Evolutionary conservation across 2,797 vertebrate genomes (phyloP).

Genomic region (Malacoctenus gilli): DNA sequence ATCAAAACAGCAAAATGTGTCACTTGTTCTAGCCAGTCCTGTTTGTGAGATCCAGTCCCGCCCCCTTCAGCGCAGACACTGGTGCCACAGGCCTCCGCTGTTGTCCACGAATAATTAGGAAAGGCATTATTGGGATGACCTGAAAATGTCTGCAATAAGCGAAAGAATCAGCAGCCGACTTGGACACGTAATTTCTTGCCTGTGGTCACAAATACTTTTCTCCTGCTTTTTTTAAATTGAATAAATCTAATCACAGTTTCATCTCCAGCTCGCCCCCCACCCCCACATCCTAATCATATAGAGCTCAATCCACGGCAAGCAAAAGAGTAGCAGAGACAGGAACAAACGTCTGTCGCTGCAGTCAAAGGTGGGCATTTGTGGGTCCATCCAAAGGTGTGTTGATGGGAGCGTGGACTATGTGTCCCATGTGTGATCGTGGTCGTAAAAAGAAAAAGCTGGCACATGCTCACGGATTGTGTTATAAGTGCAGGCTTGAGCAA

Average conservation of each 20-base stretch:
- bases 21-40: too few species aligned
- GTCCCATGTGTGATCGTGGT: conserved; percentile 9
- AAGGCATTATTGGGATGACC: background rate
- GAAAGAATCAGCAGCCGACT: too few species aligned
- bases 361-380: too few species aligned
- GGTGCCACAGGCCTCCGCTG: too few species aligned
- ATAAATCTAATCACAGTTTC: conserved; percentile 2
- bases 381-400: too few species aligned
- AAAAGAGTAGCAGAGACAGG: too few species aligned
- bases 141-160: background rate
- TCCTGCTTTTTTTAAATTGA: conserved; percentile 10
- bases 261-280: conserved; percentile 15
- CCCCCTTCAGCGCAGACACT: too few species aligned
- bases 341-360: too few species aligned
- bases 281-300: background rate
- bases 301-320: too few species aligned
- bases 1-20: too few species aligned
- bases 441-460: conserved; percentile 2
- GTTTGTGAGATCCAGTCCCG: too few species aligned
- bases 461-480: conserved; percentile 9
- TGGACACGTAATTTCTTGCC: conserved; percentile 1
- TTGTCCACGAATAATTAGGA: background rate
- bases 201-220: conserved; percentile 12
- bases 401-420: conserved; percentile 8
- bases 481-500: conserved; percentile 19